Base-by-base conservation (phyloP, 2,113 vertebrate genomes). In the Brachyhypopomus gauderio region DNA sequence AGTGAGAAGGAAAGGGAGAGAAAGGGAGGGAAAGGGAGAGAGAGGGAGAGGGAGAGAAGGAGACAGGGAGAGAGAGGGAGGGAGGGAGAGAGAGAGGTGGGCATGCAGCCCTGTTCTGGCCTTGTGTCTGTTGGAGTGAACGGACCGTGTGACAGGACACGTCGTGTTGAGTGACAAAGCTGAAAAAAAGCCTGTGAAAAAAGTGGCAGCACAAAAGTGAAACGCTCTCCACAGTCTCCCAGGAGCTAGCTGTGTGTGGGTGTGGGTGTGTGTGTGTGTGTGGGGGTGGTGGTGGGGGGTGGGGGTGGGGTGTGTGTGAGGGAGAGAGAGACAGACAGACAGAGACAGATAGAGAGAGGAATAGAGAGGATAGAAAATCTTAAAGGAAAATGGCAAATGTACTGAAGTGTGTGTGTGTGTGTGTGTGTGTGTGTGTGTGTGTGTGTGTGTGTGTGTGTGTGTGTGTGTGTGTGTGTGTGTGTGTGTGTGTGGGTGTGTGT, bases 111-210 rank as follows among this genome's bases (percentile, higher is more conserved):
- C 23, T 59, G 30, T 72, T 87, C 73, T 71, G 71, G 72, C 66
- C 77, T 27, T 66, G 80, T 78, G 83, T 67, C 78, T 83, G 83
- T 83, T 75, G 45, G 55, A 83, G 81, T 23, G 85, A 87, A 85
- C 85, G 81, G 72, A 85, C 73, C 83, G 74, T 84, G 81, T 84
- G 86, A 85, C 84, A 85, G 76, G 81, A 85, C 86, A 82, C 79
- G 86, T 85, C 82, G 38, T 16, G 69, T 67, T 85, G 84, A 87
- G 84, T 82, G 84, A 87, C 86, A 84, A 85, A 83, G 80, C 83
- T 72, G 66, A 70, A 80, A 85, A 85, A 79, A 75, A 70, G 55
- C 34, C 59, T 69, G 72, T 55, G 74, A 75, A 79, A 62, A 76
- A 70, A 72, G 80, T 75, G 73, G 41, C 67, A 78, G 66, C 66